Evolutionary conservation across 2,113 vertebrate genomes (phyloP), one percentile per base, ranked within the genome.

Genomic region (Thymallus thymallus): DNA sequence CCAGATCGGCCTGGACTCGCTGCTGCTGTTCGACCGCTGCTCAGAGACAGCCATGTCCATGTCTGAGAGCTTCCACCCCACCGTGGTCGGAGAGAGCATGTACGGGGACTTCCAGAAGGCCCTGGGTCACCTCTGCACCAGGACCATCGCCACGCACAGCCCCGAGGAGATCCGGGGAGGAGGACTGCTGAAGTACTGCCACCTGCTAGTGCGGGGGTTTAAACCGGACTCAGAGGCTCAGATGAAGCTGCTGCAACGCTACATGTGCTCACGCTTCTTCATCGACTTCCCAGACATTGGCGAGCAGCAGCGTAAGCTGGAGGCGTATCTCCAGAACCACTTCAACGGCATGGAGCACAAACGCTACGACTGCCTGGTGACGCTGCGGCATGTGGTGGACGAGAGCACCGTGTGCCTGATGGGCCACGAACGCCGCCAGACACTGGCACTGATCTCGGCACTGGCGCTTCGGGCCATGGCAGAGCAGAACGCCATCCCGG

Each of bases 181-280:
- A 0, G 97, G 97, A 0, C 93, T 98, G 26, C 94, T 98, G 63
- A 98, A 98, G 80, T 98, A 98, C 90, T 98, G 97, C 92, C 95
- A 98, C 90, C 94, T 98, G 71, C 88, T 97, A 82, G 96, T 94
- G 70, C 90, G 96, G 1, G 95, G 96, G 6, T 98, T 98, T 85
- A 91, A 88, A 62, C 92, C 97, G 0, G 90, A 85, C 18, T 94
- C 94, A 0, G 93, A 94, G 68, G 85, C 92, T 0, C 95, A 96
- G 12, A 95, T 95, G 88, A 94, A 96, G n/a, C 94, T 93, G 0
- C 92, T 98, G 46, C 96, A 98, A 89, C 90, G 96, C 63, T 98
- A 98, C 93, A 98, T 98, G 96, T 98, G 96, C 87, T 98, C 96
- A 2, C 94, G 96, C 71, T 98, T 98, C 86, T 98, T 98, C 92